phyloP scores from a whole-genome alignment of 2,888 invertebrate species.

The Drosophila nigricruria region DNA sequence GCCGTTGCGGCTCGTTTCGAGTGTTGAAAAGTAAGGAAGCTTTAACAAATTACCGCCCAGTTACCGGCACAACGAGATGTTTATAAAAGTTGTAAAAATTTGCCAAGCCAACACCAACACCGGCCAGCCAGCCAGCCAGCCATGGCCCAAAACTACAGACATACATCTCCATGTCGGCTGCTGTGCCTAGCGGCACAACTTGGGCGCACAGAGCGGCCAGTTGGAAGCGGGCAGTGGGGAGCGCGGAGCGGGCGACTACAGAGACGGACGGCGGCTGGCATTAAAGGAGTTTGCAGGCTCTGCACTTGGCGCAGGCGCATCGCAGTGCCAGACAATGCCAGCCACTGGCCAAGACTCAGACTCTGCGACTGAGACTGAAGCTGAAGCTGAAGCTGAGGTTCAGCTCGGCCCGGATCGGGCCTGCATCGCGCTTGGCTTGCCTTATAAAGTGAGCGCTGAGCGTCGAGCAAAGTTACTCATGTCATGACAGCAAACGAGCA shows the following conservation, averaged over 20 bases:
- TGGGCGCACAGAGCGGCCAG: conserved; percentile 44
- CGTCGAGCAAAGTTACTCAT: conserved; percentile 76
- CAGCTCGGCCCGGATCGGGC: conserved; percentile 19
- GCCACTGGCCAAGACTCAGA: conserved; percentile 24
- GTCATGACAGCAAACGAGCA: conserved; percentile 80
- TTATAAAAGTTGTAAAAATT: conserved; percentile 75
- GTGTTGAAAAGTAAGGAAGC: conserved; percentile 85
- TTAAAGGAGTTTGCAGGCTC: conserved; percentile 70
- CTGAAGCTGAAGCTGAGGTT: not conserved
- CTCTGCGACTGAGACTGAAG: not conserved
- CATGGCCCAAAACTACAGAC: conserved; percentile 32
- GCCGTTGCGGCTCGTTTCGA: conserved; percentile 50
- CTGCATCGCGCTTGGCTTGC: conserved; percentile 42
- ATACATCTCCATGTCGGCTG: conserved; percentile 53
- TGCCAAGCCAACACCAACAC: conserved; percentile 70
- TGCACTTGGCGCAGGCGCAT: conserved; percentile 62
- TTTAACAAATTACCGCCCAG: conserved; percentile 84
- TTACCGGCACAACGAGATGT: conserved; percentile 64
- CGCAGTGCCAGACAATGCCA: conserved; percentile 37
- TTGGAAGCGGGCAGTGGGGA: not conserved
- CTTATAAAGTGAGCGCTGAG: conserved; percentile 73
- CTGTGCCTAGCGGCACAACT: conserved; percentile 69
- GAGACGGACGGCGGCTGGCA: conserved; percentile 57
- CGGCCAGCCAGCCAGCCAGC: not conserved
- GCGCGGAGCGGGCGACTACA: not conserved